Conservation (phyloP, 2,113 vertebrate genomes). For the Rhipidura dahli region DNA sequence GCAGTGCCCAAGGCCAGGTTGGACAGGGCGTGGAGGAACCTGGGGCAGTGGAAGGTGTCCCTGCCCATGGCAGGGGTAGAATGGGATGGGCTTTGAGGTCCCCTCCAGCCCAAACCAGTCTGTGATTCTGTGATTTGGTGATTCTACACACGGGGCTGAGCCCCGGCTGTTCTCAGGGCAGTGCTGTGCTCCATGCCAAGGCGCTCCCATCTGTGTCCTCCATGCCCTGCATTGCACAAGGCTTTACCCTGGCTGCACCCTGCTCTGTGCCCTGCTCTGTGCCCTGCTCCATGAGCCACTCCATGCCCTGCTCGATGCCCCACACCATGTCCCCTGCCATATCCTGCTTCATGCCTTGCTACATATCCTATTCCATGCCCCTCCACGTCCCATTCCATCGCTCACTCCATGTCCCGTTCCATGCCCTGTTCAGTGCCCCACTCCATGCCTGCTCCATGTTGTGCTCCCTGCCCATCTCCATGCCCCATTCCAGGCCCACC, state of each 20-base stretch:
- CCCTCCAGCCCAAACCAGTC: not conserved
- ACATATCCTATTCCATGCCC: no score
- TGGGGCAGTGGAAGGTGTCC: not conserved
- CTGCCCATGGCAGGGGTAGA: not conserved
- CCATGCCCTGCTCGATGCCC: not conserved
- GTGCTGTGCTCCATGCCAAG: not conserved
- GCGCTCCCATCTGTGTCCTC: not conserved
- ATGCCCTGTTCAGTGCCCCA: not conserved
- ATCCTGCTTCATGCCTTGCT: no score
- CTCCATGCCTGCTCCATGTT: not conserved
- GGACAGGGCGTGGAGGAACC: accelerated
- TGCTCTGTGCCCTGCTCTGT: not conserved
- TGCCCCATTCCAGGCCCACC: no score
- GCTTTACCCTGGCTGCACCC: not conserved
- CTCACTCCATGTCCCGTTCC: not conserved
- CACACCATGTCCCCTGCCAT: not conserved
- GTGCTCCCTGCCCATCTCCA: accelerated
- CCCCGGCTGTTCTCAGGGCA: not conserved
- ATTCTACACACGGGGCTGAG: not conserved
- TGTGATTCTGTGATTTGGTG: not conserved
- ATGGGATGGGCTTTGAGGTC: not conserved
- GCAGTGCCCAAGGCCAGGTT: not conserved
- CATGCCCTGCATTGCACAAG: not conserved
- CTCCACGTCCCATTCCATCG: accelerated
- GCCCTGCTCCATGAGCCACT: not conserved